Conservation (phyloP, 2,113 vertebrate genomes). For the Pseudonaja textilis region DNA sequence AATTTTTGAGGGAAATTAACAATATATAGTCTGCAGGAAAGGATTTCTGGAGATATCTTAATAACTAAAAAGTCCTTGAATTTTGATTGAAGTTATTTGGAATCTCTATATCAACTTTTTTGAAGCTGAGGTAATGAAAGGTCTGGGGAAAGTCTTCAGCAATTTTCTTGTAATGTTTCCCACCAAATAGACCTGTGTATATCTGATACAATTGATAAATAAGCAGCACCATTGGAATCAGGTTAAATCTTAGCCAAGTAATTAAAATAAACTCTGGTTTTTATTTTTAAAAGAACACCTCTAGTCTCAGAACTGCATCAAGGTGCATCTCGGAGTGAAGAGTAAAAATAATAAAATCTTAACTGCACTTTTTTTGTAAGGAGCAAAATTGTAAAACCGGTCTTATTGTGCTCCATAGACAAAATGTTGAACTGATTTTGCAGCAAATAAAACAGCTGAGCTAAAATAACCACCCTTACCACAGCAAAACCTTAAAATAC, state of each 20-base stretch:
- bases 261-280: not conserved
- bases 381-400: not conserved
- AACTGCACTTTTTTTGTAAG: not conserved
- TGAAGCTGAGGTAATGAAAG: not conserved
- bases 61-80: not conserved
- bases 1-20: not conserved
- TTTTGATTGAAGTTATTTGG: not conserved
- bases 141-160: not conserved
- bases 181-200: not conserved
- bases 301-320: not conserved
- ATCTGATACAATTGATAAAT: not conserved
- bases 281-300: not conserved
- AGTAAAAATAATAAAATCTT: not conserved
- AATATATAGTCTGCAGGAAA: not conserved
- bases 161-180: not conserved
- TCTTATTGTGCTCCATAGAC: not conserved
- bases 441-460: not conserved
- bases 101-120: not conserved
- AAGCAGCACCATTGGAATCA: not conserved
- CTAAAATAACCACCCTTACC: not conserved
- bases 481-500: not conserved
- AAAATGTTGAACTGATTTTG: not conserved
- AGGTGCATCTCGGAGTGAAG: not conserved
- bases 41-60: not conserved
- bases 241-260: not conserved